Evolutionary conservation across 1,140 invertebrate genomes (phyloP), one percentile per base, ranked within the genome.

Genomic region (Cardiocondyla obscurior): DNA sequence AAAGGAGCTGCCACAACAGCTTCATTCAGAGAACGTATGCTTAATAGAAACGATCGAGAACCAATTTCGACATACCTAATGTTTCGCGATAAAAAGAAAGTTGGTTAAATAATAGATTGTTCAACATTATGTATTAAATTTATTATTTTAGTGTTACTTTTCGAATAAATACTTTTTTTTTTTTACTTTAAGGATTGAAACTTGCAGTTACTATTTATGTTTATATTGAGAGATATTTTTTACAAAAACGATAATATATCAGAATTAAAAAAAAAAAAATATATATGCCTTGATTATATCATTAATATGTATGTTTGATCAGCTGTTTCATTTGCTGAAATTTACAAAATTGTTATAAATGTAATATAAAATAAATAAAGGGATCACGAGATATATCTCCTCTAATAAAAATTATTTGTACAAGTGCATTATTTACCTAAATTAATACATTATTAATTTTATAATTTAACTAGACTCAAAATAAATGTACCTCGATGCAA

Each of bases 21-120:
- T 25, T 82, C 44, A 1, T 92, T 92, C 33, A 85, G 87, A 3
- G 77, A 90, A 46, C 88, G 33, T n/a, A 89, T 92, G 83, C 57
- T 93, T 0, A 10, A 60, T n/a, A 85, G 84, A 44, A 92, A 91
- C 76, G 0, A 33, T 0, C 86, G 91, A 12, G 76, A 90, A 36
- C 83, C 87, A 2, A 58, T 85, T 2, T 86, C 87, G 0, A 57
- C 85, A 2, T 91, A 90, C 33, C 28, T 88, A 0, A 86, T 83
- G 70, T 90, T 89, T 79, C 70, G 87, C 14, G 46, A 87, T 6
- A 93, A 93, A 42, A 86, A 25, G 84, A 88, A 33, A 62, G 72
- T 25, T 16, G 0, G 0, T 25, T 33, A 8, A 88, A 81, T 39
- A 46, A 30, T 0, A n/a, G 46, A 5, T 60, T 30, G 57, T 74